Percentiles rank a stretch among this genome's conserved stretches.
Evolutionary conservation across 2,113 vertebrate genomes (phyloP).

Genomic region (Lophochroa leadbeateri): DNA sequence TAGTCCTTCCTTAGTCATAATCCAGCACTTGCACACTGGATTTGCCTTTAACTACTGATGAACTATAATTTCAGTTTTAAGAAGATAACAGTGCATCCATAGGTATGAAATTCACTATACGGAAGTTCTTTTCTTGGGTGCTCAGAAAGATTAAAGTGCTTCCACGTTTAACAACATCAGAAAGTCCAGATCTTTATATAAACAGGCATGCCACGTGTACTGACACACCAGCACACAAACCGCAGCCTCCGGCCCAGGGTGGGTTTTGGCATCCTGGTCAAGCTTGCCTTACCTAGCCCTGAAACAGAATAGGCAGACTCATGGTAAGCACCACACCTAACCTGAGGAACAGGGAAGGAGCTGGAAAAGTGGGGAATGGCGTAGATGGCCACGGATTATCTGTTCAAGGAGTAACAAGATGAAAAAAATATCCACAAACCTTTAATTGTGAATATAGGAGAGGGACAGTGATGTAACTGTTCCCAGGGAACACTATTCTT

Average conservation of each 20-base stretch:
- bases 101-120: neutral
- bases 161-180: rapidly evolving
- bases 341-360: neutral
- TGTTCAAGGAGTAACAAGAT: constrained; percentile 44
- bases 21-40: constrained; percentile 25
- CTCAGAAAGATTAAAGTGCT: neutral
- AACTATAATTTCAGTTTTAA: neutral
- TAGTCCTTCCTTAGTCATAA: constrained; percentile 23
- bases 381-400: constrained; percentile 8
- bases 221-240: neutral
- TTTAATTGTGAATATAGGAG: constrained; percentile 64
- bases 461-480: constrained; percentile 78
- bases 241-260: neutral
- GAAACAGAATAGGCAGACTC: neutral
- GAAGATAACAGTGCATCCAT: neutral
- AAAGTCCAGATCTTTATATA: neutral
- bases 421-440: constrained; percentile 59
- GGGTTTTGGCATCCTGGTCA: neutral
- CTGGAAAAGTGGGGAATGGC: neutral
- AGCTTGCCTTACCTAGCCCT: neutral
- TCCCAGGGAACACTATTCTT: constrained; percentile 79
- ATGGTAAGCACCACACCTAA: neutral
- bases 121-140: neutral
- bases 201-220: neutral
- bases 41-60: constrained; percentile 11